phyloP scores from a whole-genome alignment of 2,888 invertebrate genomes.

The Eilema griseolum region DNA sequence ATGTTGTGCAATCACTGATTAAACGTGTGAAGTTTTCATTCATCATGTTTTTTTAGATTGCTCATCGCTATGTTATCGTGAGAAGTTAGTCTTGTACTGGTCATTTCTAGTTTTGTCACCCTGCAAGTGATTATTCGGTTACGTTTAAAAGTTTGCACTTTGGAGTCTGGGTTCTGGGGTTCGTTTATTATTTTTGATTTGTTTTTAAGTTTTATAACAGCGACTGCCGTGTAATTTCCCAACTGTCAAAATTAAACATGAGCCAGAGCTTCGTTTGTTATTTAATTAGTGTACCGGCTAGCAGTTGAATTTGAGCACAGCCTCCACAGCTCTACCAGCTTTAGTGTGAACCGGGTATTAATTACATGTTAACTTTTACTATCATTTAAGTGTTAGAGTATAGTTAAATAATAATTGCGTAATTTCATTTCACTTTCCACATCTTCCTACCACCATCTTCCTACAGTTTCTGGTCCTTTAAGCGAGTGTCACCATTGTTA shows the following conservation, averaged over 20 bases:
- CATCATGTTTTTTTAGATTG: background rate
- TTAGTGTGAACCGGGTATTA: background rate
- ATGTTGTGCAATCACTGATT: constrained; percentile 53
- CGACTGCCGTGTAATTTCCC: too few relatives aligned
- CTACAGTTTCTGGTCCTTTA: too few relatives aligned
- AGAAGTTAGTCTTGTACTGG: background rate
- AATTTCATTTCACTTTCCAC: background rate
- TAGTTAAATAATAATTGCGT: background rate
- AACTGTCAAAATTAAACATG: too few relatives aligned
- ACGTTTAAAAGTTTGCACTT: background rate
- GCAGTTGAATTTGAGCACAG: too few relatives aligned
- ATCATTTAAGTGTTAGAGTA: too few relatives aligned
- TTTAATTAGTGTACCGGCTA: too few relatives aligned
- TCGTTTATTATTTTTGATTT: too few relatives aligned
- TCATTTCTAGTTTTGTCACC: background rate
- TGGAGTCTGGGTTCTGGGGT: background rate
- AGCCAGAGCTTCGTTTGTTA: too few relatives aligned
- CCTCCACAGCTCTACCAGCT: too few relatives aligned
- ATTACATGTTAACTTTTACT: background rate
- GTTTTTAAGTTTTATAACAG: too few relatives aligned
- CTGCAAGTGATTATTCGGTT: background rate
- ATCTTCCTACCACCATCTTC: too few relatives aligned
- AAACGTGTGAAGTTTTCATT: constrained; percentile 7
- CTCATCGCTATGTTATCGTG: background rate
- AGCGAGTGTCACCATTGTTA: too few relatives aligned